Evolutionary conservation across 2,113 vertebrate genomes (phyloP).

Genomic region (Halichoeres trimaculatus): DNA sequence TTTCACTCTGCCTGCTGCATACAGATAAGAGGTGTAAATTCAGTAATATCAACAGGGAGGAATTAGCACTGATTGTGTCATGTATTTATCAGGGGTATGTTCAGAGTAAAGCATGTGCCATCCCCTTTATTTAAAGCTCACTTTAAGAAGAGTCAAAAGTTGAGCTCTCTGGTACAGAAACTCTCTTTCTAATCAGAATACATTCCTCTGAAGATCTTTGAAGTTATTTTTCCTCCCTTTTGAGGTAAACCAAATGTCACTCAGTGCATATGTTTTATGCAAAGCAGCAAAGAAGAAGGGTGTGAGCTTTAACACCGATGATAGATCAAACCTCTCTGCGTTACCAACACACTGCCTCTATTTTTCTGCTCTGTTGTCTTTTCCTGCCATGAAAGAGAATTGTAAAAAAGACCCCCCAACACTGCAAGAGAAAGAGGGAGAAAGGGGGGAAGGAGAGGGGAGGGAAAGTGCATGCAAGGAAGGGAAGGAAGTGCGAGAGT

Average conservation of each 20-base stretch:
- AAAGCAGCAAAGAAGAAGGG: constrained; percentile 43
- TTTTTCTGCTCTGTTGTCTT: constrained; percentile 69
- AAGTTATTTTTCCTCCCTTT: constrained; percentile 36
- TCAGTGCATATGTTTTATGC: constrained; percentile 53
- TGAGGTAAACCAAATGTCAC: constrained; percentile 39
- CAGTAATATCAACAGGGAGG: constrained; percentile 47
- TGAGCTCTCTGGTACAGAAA: constrained; percentile 27
- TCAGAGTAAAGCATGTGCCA: constrained; percentile 28
- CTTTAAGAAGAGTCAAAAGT: constrained; percentile 31
- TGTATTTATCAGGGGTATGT: constrained; percentile 48
- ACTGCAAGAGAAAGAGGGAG: constrained; percentile 44
- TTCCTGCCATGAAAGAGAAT: constrained; percentile 72
- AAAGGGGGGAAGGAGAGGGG: constrained; percentile 18
- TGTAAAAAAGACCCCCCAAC: constrained; percentile 65
- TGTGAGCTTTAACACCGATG: constrained; percentile 43
- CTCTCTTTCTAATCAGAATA: constrained; percentile 52
- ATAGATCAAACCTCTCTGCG: constrained; percentile 55
- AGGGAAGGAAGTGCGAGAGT: constrained; percentile 44
- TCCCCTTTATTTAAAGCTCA: background rate
- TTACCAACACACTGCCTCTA: constrained; percentile 51
- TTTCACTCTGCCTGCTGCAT: constrained; percentile 63
- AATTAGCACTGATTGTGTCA: constrained; percentile 73
- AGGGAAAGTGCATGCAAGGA: constrained; percentile 34
- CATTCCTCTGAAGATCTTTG: constrained; percentile 52
- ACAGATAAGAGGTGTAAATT: constrained; percentile 46